Evolutionary conservation across 2,888 invertebrate species (phyloP).

Genomic region (Terebella lapidaria): DNA sequence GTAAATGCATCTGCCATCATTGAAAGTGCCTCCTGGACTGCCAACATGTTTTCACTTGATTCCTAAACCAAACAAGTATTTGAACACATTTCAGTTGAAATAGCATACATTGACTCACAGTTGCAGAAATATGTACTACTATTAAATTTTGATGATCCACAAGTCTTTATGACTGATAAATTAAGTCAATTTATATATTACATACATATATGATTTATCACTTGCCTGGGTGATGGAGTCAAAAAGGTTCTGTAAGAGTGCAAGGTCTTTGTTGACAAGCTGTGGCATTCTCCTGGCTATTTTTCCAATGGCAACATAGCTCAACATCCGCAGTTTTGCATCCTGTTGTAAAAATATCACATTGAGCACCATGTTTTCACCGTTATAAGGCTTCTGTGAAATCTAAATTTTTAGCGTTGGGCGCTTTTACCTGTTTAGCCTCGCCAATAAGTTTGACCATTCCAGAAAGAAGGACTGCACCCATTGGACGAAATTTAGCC

Average conservation of each 20-base stretch:
- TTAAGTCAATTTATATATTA: no score
- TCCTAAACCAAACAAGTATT: conserved; percentile 28
- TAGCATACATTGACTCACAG: no score
- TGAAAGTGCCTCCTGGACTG: conserved; percentile 66
- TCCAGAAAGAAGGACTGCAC: conserved; percentile 63
- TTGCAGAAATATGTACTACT: not conserved
- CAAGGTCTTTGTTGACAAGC: conserved; percentile 66
- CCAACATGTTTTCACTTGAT: conserved; percentile 53
- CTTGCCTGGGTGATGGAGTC: conserved; percentile 51
- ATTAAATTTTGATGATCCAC: not conserved
- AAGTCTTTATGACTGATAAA: not conserved
- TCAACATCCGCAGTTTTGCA: conserved; percentile 62
- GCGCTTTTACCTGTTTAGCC: conserved; percentile 39
- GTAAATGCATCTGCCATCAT: conserved; percentile 67
- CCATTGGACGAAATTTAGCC: conserved; percentile 63
- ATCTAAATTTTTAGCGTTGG: no score
- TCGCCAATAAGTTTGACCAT: conserved; percentile 57
- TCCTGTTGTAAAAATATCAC: conserved; percentile 16
- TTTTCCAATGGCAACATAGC: conserved; percentile 71
- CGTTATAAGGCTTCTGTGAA: no score
- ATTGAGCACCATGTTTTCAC: no score
- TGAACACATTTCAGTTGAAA: not conserved
- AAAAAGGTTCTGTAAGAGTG: conserved; percentile 57
- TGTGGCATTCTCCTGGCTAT: conserved; percentile 58
- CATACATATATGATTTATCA: no score